These are phyloP conservation scores for Hemistola chrysoprasaria DNA, from an alignment of 2,888 invertebrate genomes.

Conservation along the genomic window DNA sequence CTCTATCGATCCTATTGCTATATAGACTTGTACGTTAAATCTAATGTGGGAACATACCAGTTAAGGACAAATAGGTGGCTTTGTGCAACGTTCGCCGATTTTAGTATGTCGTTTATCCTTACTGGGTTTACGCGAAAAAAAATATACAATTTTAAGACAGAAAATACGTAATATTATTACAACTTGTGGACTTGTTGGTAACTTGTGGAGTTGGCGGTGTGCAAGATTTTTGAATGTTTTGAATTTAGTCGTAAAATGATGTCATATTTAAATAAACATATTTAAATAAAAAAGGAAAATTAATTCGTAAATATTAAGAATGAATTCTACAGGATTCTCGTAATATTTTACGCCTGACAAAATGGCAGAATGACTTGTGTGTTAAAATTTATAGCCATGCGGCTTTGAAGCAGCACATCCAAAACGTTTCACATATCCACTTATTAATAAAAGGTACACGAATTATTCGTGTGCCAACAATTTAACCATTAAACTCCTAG, in stretches of 20 bases:
- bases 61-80: constrained; percentile 12
- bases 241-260: too few relatives aligned
- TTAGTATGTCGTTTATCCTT: constrained; percentile 5
- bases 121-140: neutral
- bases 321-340: too few relatives aligned
- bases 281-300: too few relatives aligned
- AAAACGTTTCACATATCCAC: constrained; percentile 5
- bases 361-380: neutral
- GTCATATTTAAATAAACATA: too few relatives aligned
- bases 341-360: too few relatives aligned
- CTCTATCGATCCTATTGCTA: constrained; percentile 25
- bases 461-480: constrained; percentile 7
- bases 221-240: neutral
- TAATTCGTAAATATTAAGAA: too few relatives aligned
- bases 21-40: constrained; percentile 4
- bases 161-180: too few relatives aligned
- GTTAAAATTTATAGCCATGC: constrained; percentile 2
- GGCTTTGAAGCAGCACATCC: neutral
- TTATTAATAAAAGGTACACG: neutral
- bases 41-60: constrained; percentile 7
- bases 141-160: neutral
- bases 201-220: constrained; percentile 1
- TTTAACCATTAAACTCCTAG: constrained; percentile 10
- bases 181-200: neutral
- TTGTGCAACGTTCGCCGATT: constrained; percentile 4